Evolutionary conservation across 2,113 vertebrate species (phyloP), one percentile per base, ranked within the genome.

Genomic region (Gymnorhina tibicen): DNA sequence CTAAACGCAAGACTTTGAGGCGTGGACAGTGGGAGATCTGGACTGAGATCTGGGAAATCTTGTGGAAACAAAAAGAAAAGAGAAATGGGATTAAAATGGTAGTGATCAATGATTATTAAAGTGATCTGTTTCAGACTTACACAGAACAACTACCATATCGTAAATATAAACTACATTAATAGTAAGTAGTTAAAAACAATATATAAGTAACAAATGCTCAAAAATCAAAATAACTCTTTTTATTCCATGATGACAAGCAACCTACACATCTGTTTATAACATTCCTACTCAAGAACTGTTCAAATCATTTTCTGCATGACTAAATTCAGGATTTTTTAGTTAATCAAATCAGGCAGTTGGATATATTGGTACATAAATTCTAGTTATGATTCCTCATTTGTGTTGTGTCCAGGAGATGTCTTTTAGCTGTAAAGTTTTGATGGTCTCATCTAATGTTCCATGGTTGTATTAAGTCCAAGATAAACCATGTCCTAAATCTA

Each of bases 1-100:
- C 99, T 91, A 99, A 97, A 41, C 99, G 98, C 56, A 99, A 98
- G 64, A 99, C 99, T 97, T 99, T 99, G 88, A 99, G 98, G 41
- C 99, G 98, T 44, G 99, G 99, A 95, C 99, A 99, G 44, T 62
- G 97, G 30, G 99, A 99, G 73, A 99, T 98, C 79, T 98, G 98
- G 22, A 98, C 91, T 3, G 99, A 98, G 96, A 99, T 97, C 91
- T 98, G 98, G 6, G 99, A 99, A 97, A 99, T 99, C 99, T 99
- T 95, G 91, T 55, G 60, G 56, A 78, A 49, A 89, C 50, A 46
- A 53, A 91, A 89, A 80, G 39, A 16, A 77, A 47, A 93, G 18
- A 74, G 4, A 91, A 87, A 85, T 3, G 1, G 10, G n/a, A 80
- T 93, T 53, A 58, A 85, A 91, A 62, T 30, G 8, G 35, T 58